phyloP scores from a whole-genome alignment of 2,113 vertebrate species.

The Geothlypis trichas region DNA sequence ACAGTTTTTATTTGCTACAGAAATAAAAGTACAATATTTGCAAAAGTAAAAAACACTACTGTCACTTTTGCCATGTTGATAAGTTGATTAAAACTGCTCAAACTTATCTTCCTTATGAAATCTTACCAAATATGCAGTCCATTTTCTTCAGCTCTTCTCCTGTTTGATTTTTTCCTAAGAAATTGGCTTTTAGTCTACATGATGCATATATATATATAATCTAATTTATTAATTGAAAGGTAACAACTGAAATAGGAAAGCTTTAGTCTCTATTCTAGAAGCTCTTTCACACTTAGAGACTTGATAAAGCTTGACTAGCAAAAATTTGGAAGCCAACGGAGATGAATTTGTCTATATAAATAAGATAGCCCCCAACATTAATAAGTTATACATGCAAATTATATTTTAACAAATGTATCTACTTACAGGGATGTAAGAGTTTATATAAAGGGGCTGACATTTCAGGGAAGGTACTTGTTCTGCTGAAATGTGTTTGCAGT shows the following conservation, averaged over 20 bases:
- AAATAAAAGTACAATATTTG: not conserved
- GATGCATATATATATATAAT: not conserved
- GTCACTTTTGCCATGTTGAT: not conserved
- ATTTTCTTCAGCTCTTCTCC: not conserved
- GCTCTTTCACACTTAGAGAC: not conserved
- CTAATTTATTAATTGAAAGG: not conserved
- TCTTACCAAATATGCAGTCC: not conserved
- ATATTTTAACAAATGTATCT: not conserved
- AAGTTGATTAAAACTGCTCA: not conserved
- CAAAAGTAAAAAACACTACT: not conserved
- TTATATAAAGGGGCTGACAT: not conserved
- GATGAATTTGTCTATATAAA: not conserved
- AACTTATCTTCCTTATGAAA: not conserved
- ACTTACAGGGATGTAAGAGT: not conserved
- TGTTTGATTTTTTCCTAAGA: not conserved
- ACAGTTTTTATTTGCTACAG: not conserved
- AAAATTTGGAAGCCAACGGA: not conserved
- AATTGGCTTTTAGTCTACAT: not conserved
- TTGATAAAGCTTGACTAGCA: not conserved
- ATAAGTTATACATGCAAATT: not conserved
- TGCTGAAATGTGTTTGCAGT: not conserved
- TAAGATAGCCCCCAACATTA: not conserved
- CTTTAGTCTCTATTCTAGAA: not conserved
- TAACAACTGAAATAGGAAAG: not conserved
- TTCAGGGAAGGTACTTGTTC: not conserved